Percentiles rank a stretch among this genome's conserved stretches.
These are phyloP conservation scores for Heliconius eleuchia DNA, from an alignment of 1,140 invertebrate genomes.

Conservation along the genomic window DNA sequence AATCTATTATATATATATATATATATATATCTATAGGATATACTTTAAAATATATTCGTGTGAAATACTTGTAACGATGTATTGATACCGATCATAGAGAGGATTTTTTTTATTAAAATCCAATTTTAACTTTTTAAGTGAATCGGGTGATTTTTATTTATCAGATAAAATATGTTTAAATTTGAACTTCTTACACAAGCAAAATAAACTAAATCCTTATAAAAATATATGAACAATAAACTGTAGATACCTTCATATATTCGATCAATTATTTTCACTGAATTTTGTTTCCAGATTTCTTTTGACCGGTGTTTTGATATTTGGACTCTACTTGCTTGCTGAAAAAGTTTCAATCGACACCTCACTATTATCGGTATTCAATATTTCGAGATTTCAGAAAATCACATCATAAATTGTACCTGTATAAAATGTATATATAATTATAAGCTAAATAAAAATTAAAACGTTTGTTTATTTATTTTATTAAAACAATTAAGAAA, in stretches of 20 bases:
- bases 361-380: neutral
- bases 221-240: neutral
- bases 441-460: neutral
- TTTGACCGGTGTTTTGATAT: conserved; percentile 43
- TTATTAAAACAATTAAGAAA: conserved; percentile 11
- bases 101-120: too few species aligned
- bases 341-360: conserved; percentile 30
- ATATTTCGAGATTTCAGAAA: neutral
- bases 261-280: neutral
- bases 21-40: too few species aligned
- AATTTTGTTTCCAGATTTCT: conserved; percentile 46
- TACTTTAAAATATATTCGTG: too few species aligned
- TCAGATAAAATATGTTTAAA: too few species aligned
- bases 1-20: neutral
- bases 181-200: too few species aligned
- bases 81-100: too few species aligned
- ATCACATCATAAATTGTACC: neutral
- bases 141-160: too few species aligned
- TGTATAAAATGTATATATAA: neutral
- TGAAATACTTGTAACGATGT: too few species aligned
- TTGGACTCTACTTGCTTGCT: conserved; percentile 42
- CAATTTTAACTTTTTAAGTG: too few species aligned
- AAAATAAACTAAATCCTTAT: neutral
- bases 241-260: neutral
- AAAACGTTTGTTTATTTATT: neutral